phyloP scores from a whole-genome alignment of 1,140 invertebrate genomes.

The Cydia strobilella region DNA sequence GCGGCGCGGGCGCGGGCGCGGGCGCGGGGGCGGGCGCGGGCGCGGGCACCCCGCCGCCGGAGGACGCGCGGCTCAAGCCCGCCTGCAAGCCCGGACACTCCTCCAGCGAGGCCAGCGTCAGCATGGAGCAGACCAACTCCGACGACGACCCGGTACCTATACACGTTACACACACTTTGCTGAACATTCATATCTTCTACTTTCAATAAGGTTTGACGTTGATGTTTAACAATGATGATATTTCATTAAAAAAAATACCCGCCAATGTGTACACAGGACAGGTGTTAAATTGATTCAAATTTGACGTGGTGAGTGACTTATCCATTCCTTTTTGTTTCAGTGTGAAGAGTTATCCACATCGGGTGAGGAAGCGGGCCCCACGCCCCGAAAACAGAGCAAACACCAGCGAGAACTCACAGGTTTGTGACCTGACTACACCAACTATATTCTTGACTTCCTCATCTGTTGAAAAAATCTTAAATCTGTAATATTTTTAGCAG shows the following conservation, averaged over 20 bases:
- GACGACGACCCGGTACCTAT: conserved; percentile 79
- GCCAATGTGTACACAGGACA: too few species aligned
- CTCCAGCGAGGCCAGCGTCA: conserved; percentile 86
- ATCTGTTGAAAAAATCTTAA: conserved; percentile 23
- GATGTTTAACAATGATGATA: too few species aligned
- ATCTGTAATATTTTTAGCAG: conserved; percentile 49
- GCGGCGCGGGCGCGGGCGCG: conserved; percentile 82
- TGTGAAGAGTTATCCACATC: conserved; percentile 79
- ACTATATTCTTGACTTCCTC: not conserved
- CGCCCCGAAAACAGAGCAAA: conserved; percentile 78
- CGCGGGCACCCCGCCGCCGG: conserved; percentile 79
- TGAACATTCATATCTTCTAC: too few species aligned
- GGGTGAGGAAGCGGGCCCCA: conserved; percentile 76
- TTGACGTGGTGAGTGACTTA: not conserved
- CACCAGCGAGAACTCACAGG: conserved; percentile 72
- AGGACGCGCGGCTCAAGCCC: conserved; percentile 75
- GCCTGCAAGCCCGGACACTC: conserved; percentile 79
- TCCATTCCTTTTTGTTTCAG: conserved; percentile 50
- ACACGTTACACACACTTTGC: too few species aligned
- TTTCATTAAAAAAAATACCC: too few species aligned
- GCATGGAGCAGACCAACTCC: conserved; percentile 89
- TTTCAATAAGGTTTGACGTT: too few species aligned
- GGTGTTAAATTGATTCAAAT: too few species aligned
- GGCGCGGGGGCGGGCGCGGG: conserved; percentile 78
- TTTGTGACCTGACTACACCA: conserved; percentile 38